Evolutionary conservation across 2,113 vertebrate species (phyloP).

Genomic region (Nycticebus coucang): DNA sequence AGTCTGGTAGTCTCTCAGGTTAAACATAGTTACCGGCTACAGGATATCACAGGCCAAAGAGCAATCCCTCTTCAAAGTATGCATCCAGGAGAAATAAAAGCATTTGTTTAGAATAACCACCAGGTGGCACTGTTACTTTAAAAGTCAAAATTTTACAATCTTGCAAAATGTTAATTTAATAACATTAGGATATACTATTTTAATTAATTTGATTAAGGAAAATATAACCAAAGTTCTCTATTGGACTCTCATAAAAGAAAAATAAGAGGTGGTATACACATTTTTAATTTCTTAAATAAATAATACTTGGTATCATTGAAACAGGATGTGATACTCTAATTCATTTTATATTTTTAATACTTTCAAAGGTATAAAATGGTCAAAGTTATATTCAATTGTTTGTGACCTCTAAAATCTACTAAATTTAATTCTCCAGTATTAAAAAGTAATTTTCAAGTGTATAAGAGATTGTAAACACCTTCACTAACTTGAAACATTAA

Average conservation of each 20-base stretch:
- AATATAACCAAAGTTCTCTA: not conserved
- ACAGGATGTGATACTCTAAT: not conserved
- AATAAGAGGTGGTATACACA: not conserved
- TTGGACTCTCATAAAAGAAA: not conserved
- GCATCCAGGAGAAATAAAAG: not conserved
- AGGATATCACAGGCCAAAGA: not conserved
- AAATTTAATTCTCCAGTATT: conserved; percentile 41
- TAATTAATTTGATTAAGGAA: not conserved
- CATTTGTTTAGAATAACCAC: conserved; percentile 28
- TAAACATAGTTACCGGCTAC: not conserved
- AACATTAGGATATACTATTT: not conserved
- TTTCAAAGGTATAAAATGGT: not conserved
- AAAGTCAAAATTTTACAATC: conserved; percentile 29
- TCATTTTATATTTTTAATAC: not conserved
- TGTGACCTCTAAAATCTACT: not conserved
- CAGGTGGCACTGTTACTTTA: conserved; percentile 68
- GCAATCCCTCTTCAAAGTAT: not conserved
- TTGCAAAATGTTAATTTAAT: not conserved
- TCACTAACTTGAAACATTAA: not conserved
- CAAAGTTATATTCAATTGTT: not conserved
- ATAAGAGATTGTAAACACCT: not conserved
- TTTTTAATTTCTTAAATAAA: conserved; percentile 45
- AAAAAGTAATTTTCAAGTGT: conserved; percentile 34
- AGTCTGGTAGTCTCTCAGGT: conserved; percentile 29
- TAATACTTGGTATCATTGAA: conserved; percentile 9